Conservation (phyloP, 2,888 invertebrate genomes). For the Myathropa florea region DNA sequence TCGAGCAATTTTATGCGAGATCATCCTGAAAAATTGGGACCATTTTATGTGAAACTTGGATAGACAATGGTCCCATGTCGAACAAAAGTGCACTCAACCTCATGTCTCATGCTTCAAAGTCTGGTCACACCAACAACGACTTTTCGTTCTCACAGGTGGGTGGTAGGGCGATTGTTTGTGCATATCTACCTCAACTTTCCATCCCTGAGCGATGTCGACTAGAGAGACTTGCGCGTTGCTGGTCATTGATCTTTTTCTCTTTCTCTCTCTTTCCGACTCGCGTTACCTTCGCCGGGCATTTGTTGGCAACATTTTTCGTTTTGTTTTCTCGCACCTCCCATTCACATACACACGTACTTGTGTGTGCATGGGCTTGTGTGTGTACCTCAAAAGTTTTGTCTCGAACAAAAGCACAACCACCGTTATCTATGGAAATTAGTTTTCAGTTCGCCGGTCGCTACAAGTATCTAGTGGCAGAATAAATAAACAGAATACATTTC, state of each 20-base stretch:
- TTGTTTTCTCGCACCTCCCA: background rate
- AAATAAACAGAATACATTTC: conserved; percentile 59
- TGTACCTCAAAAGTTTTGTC: conserved; percentile 2
- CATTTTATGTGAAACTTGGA: no score
- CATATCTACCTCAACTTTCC: background rate
- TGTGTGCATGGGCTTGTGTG: background rate
- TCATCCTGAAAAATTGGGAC: no score
- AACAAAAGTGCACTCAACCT: no score
- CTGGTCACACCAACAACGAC: conserved; percentile 15
- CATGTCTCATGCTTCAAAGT: background rate
- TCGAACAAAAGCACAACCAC: conserved; percentile 44
- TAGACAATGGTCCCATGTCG: no score
- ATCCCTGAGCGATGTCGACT: background rate
- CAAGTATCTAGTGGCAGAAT: conserved; percentile 43
- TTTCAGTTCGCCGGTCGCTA: conserved; percentile 51
- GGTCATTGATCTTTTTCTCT: conserved; percentile 9
- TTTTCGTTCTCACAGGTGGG: conserved; percentile 57
- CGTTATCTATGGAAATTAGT: conserved; percentile 67
- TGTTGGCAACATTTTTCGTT: conserved; percentile 24
- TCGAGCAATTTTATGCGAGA: no score
- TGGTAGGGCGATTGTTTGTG: conserved; percentile 19
- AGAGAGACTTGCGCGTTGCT: conserved; percentile 26
- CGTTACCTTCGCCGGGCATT: background rate
- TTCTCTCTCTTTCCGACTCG: background rate
- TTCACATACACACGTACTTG: background rate